A percentile compares a stretch with the other conserved stretches of the same genome.
phyloP scores from a whole-genome alignment of 1,140 invertebrate species.

The Bombus ignitus region DNA sequence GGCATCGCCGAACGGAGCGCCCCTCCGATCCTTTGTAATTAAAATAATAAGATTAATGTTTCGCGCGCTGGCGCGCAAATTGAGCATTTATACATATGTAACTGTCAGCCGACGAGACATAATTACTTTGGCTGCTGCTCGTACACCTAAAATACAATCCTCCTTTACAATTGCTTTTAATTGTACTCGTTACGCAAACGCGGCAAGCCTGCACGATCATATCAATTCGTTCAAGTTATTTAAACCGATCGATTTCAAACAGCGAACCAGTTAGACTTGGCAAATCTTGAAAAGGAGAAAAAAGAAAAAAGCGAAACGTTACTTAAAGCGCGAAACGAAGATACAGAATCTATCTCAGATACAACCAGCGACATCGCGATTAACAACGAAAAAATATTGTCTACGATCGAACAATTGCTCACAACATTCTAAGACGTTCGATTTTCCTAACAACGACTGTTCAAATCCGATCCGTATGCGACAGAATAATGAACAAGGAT shows the following conservation, averaged over 20 bases:
- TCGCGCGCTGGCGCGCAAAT: slow-evolving; percentile 59
- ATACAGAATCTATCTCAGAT: background rate
- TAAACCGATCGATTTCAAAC: slow-evolving; percentile 49
- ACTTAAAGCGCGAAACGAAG: background rate
- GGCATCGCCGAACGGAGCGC: slow-evolving; percentile 48
- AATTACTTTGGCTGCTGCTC: slow-evolving; percentile 52
- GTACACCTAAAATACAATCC: slow-evolving; percentile 47
- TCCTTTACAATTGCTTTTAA: slow-evolving; percentile 45
- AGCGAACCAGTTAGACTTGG: slow-evolving; percentile 40
- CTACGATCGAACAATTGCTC: too few species aligned
- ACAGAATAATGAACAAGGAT: background rate
- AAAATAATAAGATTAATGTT: slow-evolving; percentile 69
- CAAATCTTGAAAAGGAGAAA: background rate
- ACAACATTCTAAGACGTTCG: too few species aligned
- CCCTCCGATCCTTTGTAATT: slow-evolving; percentile 61
- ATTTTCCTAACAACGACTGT: background rate
- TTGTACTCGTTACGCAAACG: slow-evolving; percentile 39
- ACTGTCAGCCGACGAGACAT: slow-evolving; percentile 56
- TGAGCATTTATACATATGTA: slow-evolving; percentile 68
- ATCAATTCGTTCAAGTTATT: slow-evolving; percentile 30
- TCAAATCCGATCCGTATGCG: background rate
- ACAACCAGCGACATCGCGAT: background rate
- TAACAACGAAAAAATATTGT: background rate
- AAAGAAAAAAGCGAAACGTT: background rate
- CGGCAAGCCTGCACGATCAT: slow-evolving; percentile 3